These are phyloP conservation scores for Stenolophus ochropezus DNA, from an alignment of 2,888 invertebrate genomes.

Conservation along the genomic window DNA sequence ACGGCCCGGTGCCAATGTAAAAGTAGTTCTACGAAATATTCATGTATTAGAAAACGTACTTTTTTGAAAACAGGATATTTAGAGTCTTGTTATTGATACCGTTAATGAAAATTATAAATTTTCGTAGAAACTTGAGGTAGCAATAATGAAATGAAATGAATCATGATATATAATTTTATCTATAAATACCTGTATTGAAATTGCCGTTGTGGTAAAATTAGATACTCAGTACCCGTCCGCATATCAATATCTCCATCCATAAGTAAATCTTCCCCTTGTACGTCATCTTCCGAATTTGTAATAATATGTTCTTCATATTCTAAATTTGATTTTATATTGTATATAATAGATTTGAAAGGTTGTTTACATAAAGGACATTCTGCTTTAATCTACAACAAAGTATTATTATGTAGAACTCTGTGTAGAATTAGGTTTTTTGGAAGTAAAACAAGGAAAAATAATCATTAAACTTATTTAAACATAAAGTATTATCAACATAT, in stretches of 20 bases:
- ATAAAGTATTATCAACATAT: background rate
- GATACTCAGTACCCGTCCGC: constrained; percentile 64
- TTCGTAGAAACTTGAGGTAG: too few species aligned
- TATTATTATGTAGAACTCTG: too few species aligned
- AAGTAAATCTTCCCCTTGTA: constrained; percentile 67
- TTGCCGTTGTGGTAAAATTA: constrained; percentile 67
- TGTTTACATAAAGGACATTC: constrained; percentile 97
- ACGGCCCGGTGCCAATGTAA: constrained; percentile 79
- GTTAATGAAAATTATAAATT: too few species aligned
- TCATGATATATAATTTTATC: background rate
- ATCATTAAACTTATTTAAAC: background rate
- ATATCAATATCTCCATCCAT: constrained; percentile 66
- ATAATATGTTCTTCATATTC: constrained; percentile 90
- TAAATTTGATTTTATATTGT: constrained; percentile 90
- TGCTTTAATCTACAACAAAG: constrained; percentile 84
- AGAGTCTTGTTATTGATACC: too few species aligned
- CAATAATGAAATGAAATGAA: background rate
- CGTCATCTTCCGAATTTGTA: constrained; percentile 66
- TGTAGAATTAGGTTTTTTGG: background rate
- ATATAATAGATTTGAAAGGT: constrained; percentile 91
- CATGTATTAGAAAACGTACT: constrained; percentile 13
- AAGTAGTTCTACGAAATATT: constrained; percentile 77
- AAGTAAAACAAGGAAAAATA: background rate
- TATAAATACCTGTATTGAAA: constrained; percentile 71
- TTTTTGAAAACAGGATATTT: too few species aligned